These are phyloP conservation scores for Morelia viridis DNA, from an alignment of 2,797 vertebrate species.

Conservation along the genomic window DNA sequence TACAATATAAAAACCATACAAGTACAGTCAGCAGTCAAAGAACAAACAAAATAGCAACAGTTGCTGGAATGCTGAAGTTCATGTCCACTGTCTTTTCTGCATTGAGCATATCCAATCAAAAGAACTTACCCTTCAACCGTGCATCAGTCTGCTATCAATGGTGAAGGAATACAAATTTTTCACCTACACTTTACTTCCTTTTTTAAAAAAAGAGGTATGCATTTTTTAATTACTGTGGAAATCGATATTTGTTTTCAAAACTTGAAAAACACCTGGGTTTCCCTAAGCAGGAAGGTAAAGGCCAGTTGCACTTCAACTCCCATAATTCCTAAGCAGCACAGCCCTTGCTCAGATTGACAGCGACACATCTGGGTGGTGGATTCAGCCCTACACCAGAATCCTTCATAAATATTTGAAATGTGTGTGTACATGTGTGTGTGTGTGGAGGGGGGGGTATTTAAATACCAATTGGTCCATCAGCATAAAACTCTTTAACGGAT, in stretches of 20 bases:
- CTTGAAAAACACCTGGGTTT: neutral
- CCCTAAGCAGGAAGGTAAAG: neutral
- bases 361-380: too few species aligned
- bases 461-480: neutral
- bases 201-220: neutral
- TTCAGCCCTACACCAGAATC: too few species aligned
- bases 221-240: neutral
- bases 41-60: neutral
- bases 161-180: neutral
- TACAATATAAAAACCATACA: neutral
- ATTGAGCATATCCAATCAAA: neutral
- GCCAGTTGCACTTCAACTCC: neutral
- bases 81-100: neutral
- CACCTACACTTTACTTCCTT: neutral
- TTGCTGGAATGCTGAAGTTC: slow-evolving; percentile 27
- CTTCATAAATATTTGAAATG: too few species aligned
- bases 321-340: too few species aligned
- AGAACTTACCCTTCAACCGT: neutral
- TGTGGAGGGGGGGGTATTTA: too few species aligned
- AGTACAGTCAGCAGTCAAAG: neutral
- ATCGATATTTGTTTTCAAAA: too few species aligned
- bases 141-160: neutral
- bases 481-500: neutral
- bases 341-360: too few species aligned
- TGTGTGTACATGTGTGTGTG: too few species aligned